Evolutionary conservation across 2,888 invertebrate genomes (phyloP), one percentile per base, ranked within the genome.

Genomic region (Pomacea canaliculata): DNA sequence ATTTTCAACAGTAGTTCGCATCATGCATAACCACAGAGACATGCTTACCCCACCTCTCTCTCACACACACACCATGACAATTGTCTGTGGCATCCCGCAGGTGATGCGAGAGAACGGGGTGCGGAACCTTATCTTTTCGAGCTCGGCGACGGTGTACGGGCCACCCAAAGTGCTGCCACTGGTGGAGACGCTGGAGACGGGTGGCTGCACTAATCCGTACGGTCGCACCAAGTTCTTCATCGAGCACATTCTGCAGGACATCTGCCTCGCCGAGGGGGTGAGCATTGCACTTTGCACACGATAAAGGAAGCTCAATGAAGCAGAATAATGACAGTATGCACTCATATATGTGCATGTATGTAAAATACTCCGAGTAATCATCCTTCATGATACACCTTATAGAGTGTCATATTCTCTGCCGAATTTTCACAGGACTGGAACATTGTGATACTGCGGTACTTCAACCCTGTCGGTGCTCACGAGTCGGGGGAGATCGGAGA

Each of bases 391-490:
- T 23, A 23, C 23, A 23, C 23, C 23, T 37, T 37, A 5, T 37
- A 37, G 37, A 37, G 37, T 37, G 4, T 37, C 37, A 37, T 37
- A 37, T 37, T 5, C 37, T 37, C 37, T 37, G 5, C 37, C 37
- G 37, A 37, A 12, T 73, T 49, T 67, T 76, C 79, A 19, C 90
- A 97, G 96, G 94, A 94, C 90, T 98, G 98, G 98, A 97, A 97
- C 90, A 95, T 97, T 78, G 94, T 97, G 84, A 94, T 95, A 0
- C 92, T 98, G 76, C 94, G 98, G 59, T 98, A 99, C 91, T 98
- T 98, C 91, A 98, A 98, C 92, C 98, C 98, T 0, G 96, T 98
- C 7, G 98, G 98, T 19, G 97, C 98, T 19, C 98, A 98, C 92
- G 94, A 95, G 0, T 96, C 96, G 19, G 98, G 98, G 0, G 92